Evolutionary conservation across 2,113 vertebrate species (phyloP).

Genomic region (Dromas ardeola): DNA sequence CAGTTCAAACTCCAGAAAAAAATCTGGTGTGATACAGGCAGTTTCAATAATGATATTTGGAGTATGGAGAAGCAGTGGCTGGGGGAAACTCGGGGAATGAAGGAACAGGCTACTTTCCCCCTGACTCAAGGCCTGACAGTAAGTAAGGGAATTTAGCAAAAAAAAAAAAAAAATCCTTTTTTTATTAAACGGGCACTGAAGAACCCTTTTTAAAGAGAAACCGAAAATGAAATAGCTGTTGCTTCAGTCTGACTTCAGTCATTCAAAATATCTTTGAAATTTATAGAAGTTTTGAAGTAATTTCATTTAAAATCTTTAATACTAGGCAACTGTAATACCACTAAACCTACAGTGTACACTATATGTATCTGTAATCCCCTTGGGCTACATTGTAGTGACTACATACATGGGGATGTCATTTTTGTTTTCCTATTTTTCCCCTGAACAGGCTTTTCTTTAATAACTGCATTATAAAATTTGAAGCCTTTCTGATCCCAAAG

Average conservation of each 20-base stretch:
- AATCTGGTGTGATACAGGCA: background rate
- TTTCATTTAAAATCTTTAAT: background rate
- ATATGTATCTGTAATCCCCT: background rate
- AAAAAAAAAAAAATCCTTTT: background rate
- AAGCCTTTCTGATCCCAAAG: background rate
- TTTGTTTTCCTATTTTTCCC: background rate
- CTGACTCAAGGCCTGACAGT: background rate
- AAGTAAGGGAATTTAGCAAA: background rate
- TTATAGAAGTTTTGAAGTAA: background rate
- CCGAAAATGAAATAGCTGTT: background rate
- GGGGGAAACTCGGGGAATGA: background rate
- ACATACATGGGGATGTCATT: background rate
- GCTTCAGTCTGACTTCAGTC: background rate
- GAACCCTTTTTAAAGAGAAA: background rate
- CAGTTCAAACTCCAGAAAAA: background rate
- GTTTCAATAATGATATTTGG: background rate
- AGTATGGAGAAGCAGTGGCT: background rate
- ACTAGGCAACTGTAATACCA: background rate
- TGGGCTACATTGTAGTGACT: background rate
- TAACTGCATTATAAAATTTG: background rate
- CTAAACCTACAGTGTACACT: background rate
- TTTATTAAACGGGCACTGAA: background rate
- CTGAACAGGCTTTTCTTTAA: background rate
- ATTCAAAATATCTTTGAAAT: background rate
- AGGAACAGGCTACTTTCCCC: background rate